Conservation (phyloP, 2,797 vertebrate genomes). For the Carduelis carduelis region DNA sequence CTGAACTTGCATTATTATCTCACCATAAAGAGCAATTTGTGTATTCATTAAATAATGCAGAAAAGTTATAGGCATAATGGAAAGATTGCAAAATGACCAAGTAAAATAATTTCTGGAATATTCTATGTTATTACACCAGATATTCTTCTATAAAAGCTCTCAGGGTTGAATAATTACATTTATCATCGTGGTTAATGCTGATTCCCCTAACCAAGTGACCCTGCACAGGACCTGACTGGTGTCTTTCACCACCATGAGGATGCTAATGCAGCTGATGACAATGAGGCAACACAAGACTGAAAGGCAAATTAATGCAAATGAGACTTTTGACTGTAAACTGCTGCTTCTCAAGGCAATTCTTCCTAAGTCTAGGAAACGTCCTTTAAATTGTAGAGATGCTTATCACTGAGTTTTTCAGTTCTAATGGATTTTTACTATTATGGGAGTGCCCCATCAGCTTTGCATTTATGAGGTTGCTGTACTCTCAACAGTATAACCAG, state of each 20-base stretch:
- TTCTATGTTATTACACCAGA: background rate
- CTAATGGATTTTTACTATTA: background rate
- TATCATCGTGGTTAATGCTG: background rate
- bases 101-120: background rate
- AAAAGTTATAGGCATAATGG: background rate
- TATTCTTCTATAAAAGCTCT: background rate
- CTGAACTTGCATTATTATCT: background rate
- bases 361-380: background rate
- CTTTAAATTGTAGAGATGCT: background rate
- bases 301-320: background rate
- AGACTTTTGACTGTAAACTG: background rate
- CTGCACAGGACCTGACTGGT: background rate
- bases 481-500: background rate
- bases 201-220: background rate
- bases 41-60: background rate
- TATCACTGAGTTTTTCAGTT: background rate
- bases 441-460: background rate
- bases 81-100: background rate
- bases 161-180: background rate
- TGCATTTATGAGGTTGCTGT: background rate
- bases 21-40: background rate
- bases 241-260: background rate
- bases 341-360: background rate
- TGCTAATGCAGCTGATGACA: background rate
- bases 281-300: background rate